These are phyloP conservation scores for Pteria penguin DNA, from an alignment of 2,888 invertebrate species.

Conservation along the genomic window DNA sequence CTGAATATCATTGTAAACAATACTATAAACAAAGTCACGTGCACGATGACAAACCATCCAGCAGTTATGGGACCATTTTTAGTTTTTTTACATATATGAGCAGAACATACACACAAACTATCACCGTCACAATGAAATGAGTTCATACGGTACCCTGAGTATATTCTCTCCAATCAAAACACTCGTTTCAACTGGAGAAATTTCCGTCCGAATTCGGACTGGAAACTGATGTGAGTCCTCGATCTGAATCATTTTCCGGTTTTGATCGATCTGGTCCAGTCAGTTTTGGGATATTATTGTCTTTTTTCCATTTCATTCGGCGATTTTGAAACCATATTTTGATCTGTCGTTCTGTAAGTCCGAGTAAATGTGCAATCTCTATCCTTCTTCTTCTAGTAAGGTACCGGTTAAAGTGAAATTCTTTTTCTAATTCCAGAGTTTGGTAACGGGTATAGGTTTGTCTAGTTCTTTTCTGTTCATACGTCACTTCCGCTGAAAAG, in stretches of 20 bases:
- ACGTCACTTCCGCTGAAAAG: conserved; percentile 67
- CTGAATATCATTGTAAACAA: no score
- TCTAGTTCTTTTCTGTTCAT: conserved; percentile 94
- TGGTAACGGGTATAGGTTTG: conserved; percentile 99
- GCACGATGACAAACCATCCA: no score
- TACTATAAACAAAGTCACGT: no score
- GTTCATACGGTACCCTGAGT: no score
- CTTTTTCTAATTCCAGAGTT: conserved; percentile 97
- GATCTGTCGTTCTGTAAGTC: conserved; percentile 96
- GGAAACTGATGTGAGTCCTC: conserved; percentile 42
- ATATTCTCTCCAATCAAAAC: no score
- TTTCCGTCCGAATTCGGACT: conserved; percentile 56
- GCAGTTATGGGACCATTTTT: no score
- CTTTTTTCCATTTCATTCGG: conserved; percentile 91
- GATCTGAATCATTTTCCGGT: conserved; percentile 59
- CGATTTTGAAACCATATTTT: conserved; percentile 90
- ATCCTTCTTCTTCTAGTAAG: conserved; percentile 97
- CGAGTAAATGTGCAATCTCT: conserved; percentile 98
- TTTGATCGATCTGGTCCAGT: conserved; percentile 70
- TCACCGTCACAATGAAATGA: no score
- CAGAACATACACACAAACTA: no score
- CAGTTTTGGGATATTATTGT: conserved; percentile 73
- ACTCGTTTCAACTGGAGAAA: conserved; percentile 33
- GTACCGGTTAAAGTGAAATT: conserved; percentile 99
- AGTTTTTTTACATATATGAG: no score